phyloP scores from a whole-genome alignment of 2,888 invertebrate species.

The Scaptomyza flava region DNA sequence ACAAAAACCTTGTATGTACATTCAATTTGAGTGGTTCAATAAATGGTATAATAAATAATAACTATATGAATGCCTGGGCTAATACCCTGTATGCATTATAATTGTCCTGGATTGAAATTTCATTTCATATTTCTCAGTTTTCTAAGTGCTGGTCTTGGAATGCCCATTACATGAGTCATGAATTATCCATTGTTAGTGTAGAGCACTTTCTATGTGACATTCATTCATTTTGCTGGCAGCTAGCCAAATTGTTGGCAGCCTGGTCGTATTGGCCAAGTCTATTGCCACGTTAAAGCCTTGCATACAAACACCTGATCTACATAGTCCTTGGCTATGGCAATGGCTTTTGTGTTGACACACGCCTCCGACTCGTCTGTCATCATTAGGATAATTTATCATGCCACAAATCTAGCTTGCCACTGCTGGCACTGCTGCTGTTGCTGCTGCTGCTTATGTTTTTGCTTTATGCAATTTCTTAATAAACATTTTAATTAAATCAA shows the following conservation, averaged over 20 bases:
- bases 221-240: constrained; percentile 30
- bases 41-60: neutral
- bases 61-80: neutral
- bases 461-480: constrained; percentile 50
- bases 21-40: constrained; percentile 1
- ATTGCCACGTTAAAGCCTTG: neutral
- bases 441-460: neutral
- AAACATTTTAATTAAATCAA: constrained; percentile 71
- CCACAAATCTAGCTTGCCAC: constrained; percentile 50
- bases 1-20: neutral
- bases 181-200: constrained; percentile 3
- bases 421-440: neutral
- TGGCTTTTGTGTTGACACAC: constrained; percentile 67
- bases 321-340: constrained; percentile 16
- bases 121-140: too few species aligned
- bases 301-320: constrained; percentile 38
- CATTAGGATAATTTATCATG: constrained; percentile 78
- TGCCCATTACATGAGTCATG: constrained; percentile 14
- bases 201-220: constrained; percentile 8
- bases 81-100: neutral
- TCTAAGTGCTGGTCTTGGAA: neutral
- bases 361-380: constrained; percentile 64
- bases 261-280: neutral
- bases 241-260: constrained; percentile 28
- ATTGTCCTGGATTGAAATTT: neutral